phyloP scores from a whole-genome alignment of 2,888 invertebrate genomes.

The Sphaeridia pumilis region DNA sequence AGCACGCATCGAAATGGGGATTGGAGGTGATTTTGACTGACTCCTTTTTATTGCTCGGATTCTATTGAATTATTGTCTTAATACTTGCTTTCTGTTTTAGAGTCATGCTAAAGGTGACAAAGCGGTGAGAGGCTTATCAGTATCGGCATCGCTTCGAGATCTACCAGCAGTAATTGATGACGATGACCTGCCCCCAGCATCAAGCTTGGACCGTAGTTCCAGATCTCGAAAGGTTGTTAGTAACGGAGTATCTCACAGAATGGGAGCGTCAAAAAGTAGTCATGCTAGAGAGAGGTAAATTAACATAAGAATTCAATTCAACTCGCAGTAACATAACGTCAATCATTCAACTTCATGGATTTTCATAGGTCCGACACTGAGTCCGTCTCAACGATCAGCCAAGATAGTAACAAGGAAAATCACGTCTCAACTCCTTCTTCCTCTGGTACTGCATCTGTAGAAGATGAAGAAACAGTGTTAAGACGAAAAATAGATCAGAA shows the following conservation, averaged over 20 bases:
- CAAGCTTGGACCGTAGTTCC: conserved; percentile 33
- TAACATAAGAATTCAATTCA: not conserved
- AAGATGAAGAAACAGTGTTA: conserved; percentile 58
- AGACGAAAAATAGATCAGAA: conserved; percentile 45
- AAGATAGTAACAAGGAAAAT: conserved; percentile 55
- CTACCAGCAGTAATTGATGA: conserved; percentile 32
- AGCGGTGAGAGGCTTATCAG: conserved; percentile 16
- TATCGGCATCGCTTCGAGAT: conserved; percentile 34
- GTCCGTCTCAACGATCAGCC: conserved; percentile 66
- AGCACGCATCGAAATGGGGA: conserved; percentile 17
- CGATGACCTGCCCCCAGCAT: conserved; percentile 22
- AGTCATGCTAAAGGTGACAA: conserved; percentile 10
- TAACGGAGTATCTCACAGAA: conserved; percentile 29
- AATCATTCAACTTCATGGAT: not conserved
- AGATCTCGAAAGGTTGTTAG: conserved; percentile 21
- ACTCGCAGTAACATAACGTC: not conserved
- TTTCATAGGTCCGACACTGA: conserved; percentile 61
- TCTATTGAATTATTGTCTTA: conserved; percentile 1
- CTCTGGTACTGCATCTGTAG: conserved; percentile 38
- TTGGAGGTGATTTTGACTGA: conserved; percentile 14
- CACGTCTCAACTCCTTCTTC: conserved; percentile 38
- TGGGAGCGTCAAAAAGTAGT: conserved; percentile 19
- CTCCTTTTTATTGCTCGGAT: not conserved
- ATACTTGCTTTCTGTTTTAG: not conserved
- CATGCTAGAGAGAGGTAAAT: conserved; percentile 21